phyloP scores from a whole-genome alignment of 2,797 vertebrate genomes.

The Centroberyx gerrardi region DNA sequence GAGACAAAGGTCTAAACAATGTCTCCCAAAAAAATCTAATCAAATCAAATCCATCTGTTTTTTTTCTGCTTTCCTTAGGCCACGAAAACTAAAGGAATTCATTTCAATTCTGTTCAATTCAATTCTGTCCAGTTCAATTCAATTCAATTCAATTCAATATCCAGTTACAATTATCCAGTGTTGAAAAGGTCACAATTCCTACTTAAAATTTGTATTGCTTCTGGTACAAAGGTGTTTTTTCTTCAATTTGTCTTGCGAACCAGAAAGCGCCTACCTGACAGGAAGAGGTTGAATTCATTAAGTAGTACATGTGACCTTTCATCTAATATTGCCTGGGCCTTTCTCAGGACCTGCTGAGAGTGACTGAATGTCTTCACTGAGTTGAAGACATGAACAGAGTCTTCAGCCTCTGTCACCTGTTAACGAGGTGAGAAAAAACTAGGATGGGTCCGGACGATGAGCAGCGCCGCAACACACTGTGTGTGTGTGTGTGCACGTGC shows the following conservation, averaged over 20 bases:
- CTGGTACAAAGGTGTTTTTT: too few relatives aligned
- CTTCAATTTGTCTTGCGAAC: too few relatives aligned
- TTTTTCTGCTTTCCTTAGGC: background rate
- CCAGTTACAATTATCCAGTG: too few relatives aligned
- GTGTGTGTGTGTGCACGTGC: background rate
- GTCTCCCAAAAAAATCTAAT: background rate
- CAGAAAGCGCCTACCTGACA: background rate
- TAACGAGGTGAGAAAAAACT: slow-evolving; percentile 7
- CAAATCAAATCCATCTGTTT: background rate
- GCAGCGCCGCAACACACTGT: background rate
- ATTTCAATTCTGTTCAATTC: background rate
- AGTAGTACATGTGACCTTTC: slow-evolving; percentile 7
- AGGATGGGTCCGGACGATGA: slow-evolving; percentile 10
- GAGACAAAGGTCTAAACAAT: background rate
- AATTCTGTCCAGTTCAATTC: too few relatives aligned
- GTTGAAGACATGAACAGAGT: background rate
- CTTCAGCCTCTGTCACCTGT: background rate
- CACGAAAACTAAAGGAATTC: slow-evolving; percentile 8
- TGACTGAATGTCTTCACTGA: background rate
- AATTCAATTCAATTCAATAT: too few relatives aligned
- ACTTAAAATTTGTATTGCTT: too few relatives aligned
- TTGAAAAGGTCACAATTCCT: too few relatives aligned
- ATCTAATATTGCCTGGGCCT: background rate
- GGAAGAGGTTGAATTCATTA: background rate
- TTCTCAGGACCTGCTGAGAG: too few relatives aligned